Evolutionary conservation across 2,113 vertebrate species (phyloP).

Genomic region (Phylloscopus trochilus): DNA sequence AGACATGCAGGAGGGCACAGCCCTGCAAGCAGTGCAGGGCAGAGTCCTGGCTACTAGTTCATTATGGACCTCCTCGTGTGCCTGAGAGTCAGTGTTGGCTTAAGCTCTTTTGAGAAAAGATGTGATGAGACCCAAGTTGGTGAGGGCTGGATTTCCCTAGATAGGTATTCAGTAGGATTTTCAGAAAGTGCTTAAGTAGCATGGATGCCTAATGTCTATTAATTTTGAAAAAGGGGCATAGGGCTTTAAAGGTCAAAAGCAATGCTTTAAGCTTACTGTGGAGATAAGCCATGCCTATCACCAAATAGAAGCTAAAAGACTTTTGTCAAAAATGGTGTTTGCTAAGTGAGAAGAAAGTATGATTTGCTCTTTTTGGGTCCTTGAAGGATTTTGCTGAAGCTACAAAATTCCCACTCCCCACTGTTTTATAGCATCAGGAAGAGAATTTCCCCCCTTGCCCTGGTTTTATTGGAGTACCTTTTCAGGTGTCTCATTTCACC

Average conservation of each 20-base stretch:
- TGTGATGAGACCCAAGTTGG: not conserved
- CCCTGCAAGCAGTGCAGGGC: not conserved
- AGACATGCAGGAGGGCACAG: not conserved
- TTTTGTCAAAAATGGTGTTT: not conserved
- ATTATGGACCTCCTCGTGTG: not conserved
- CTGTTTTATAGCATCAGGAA: not conserved
- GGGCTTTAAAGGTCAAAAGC: slow-evolving; percentile 12
- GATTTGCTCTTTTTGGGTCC: not conserved
- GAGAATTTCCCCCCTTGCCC: rapidly evolving
- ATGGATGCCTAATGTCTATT: not conserved
- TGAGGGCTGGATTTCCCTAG: not conserved
- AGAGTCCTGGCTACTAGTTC: not conserved
- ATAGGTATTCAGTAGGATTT: not conserved
- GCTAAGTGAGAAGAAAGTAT: not conserved
- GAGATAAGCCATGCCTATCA: not conserved
- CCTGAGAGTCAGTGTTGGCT: not conserved
- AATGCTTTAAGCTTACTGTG: not conserved
- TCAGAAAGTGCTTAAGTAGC: not conserved
- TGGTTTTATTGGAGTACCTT: not conserved
- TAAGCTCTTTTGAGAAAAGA: not conserved
- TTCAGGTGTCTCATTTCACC: not conserved
- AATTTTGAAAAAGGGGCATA: not conserved
- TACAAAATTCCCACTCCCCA: not conserved
- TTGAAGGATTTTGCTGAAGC: not conserved
- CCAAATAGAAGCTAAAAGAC: not conserved